phyloP scores from a whole-genome alignment of 2,888 invertebrate genomes.

The Proisotoma minuta region DNA sequence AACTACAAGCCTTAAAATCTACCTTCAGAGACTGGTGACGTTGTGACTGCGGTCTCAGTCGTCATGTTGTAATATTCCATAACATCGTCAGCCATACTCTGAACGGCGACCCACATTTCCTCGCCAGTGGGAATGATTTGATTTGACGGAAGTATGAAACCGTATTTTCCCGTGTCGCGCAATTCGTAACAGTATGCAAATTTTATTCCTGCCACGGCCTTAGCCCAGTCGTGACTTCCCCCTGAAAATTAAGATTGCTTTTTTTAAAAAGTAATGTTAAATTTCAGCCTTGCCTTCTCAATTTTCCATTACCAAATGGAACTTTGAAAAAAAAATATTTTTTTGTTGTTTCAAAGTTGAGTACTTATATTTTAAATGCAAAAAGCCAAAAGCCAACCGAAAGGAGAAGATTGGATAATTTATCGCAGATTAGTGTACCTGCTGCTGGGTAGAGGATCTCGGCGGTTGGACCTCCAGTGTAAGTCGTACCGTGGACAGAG shows the following conservation, averaged over 20 bases:
- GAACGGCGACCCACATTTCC: slow-evolving; percentile 42
- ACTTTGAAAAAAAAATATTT: not conserved
- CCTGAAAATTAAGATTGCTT: no score
- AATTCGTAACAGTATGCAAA: slow-evolving; percentile 42
- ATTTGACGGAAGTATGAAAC: slow-evolving; percentile 41
- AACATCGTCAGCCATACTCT: slow-evolving; percentile 43
- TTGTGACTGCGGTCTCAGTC: not conserved
- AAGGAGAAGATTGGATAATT: no score
- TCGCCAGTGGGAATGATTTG: slow-evolving; percentile 43
- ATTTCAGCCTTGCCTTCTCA: slow-evolving; percentile 1
- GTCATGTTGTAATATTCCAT: slow-evolving; percentile 26
- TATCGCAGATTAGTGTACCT: slow-evolving; percentile 31
- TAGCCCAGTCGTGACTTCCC: slow-evolving; percentile 46
- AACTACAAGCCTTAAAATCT: not conserved
- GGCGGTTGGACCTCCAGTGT: slow-evolving; percentile 50
- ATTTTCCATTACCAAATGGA: slow-evolving; percentile 1
- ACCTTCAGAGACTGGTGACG: not conserved
- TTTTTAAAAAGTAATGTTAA: no score
- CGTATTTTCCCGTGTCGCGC: slow-evolving; percentile 35
- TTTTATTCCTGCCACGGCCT: slow-evolving; percentile 42
- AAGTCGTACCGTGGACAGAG: slow-evolving; percentile 50
- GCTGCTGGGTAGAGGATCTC: slow-evolving; percentile 49
- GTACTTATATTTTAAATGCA: not conserved
- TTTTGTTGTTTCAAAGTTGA: not conserved
- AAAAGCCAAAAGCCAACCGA: not conserved